Base-by-base conservation (phyloP, 2,888 invertebrate species). In the Cryptosula pallasiana region DNA sequence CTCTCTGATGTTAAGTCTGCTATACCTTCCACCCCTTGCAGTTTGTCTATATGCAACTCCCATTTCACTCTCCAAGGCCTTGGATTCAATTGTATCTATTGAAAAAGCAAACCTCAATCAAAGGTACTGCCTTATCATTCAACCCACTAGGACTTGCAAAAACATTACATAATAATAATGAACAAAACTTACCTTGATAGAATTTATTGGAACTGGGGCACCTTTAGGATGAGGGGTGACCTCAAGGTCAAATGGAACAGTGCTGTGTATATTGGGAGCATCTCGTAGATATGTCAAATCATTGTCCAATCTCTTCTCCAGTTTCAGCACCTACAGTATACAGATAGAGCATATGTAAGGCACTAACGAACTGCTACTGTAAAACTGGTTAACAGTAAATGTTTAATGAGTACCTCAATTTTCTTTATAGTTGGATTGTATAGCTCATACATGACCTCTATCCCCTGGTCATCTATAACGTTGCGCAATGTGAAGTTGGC, bases 291-390 rank as follows among this genome's bases (percentile, higher is more conserved):
- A 99, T 23, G 89, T 87, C 69, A 99, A 86, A 79, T 92, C 90
- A 34, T 92, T 90, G 85, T 99, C 99, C 27, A 98, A 86, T 71
- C 98, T 88, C 83, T 94, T 96, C 84, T 99, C 98, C 45, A 99
- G 87, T 45, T 91, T 90, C 20, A 99, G 85, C 16, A 63, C 63
- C 63, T 63, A 34, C 2, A 63, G 45, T n/a, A n/a, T n/a, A n/a
- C n/a, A n/a, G n/a, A n/a, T n/a, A n/a, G n/a, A n/a, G n/a, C n/a
- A n/a, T n/a, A n/a, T n/a, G n/a, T n/a, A n/a, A n/a, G n/a, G n/a
- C n/a, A n/a, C n/a, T n/a, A n/a, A n/a, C n/a, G n/a, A n/a, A n/a
- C n/a, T n/a, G n/a, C n/a, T n/a, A n/a, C n/a, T n/a, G n/a, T n/a
- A n/a, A n/a, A n/a, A n/a, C n/a, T n/a, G n/a, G n/a, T n/a, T n/a